A percentile compares a stretch with the other conserved stretches of the same genome.
Evolutionary conservation across 1,140 invertebrate genomes (phyloP).

Genomic region (Panonychus citri): DNA sequence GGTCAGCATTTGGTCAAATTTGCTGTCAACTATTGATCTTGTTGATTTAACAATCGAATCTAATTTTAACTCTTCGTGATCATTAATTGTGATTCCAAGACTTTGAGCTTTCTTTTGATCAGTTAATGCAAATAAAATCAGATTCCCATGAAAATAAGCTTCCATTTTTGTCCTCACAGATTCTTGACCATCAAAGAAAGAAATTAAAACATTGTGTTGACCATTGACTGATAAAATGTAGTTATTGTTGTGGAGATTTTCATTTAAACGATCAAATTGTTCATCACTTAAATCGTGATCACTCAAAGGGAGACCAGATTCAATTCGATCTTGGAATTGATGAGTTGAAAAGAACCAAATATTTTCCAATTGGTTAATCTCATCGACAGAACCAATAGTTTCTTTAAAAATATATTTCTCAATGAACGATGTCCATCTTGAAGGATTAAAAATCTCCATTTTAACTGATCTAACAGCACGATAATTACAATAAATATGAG

Average conservation of each 20-base stretch:
- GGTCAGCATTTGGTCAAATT: background rate
- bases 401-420: slow-evolving; percentile 29
- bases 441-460: slow-evolving; percentile 53
- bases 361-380: slow-evolving; percentile 32
- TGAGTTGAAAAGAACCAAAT: slow-evolving; percentile 6
- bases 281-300: background rate
- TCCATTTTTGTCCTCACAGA: background rate
- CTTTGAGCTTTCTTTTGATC: background rate
- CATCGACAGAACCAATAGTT: slow-evolving; percentile 24
- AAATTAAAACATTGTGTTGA: background rate
- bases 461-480: slow-evolving; percentile 46
- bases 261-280: background rate
- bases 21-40: background rate
- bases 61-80: background rate
- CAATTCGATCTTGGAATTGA: background rate
- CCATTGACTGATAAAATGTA: background rate
- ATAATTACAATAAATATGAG: slow-evolving; percentile 70
- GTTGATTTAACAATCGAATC: background rate
- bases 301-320: background rate
- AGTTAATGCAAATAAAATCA: background rate
- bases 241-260: background rate
- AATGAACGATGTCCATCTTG: slow-evolving; percentile 40
- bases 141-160: background rate
- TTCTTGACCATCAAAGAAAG: background rate
- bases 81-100: background rate